Base-by-base conservation (phyloP, 2,888 invertebrate species). In the Pseudococcus viburni region DNA sequence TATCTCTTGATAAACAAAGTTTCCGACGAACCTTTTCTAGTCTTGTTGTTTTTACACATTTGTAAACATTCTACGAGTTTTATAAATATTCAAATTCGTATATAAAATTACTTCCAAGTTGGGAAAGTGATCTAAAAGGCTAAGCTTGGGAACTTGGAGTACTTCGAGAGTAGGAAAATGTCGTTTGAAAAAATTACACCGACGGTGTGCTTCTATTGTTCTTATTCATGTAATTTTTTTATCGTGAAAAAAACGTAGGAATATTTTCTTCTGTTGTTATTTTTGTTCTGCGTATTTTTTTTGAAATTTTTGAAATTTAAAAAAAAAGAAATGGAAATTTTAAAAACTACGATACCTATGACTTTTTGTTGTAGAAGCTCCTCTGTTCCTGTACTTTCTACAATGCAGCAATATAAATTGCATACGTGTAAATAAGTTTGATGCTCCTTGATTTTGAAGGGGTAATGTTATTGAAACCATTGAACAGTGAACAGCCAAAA, bases 11-110 rank as follows among this genome's bases (percentile, higher is more conserved):
- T 22, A 64, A 64, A 64, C 64, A 22, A 64, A 64, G 64, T 64
- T 64, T 64, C 64, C 64, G 22, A 64, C 19, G 64, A 22, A 19
- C 64, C 19, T 64, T 64, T 64, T 64, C 64, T 22, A 64, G 64
- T 64, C 64, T 64, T 19, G 64, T 64, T 64, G 22, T 64, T 64
- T 64, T 64, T 64, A 22, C 64, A 22, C 64, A 22, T 64, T 64
- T 22, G 22, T 64, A 64, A 64, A 64, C 22, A 64, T 64, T 64
- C 64, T 6, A 8, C 9, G 4, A 11, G 12, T 64, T 64, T 64
- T 22, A 64, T 64, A 64, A 64, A 64, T 64, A 64, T 64, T 22
- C 22, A 64, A 22, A 22, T 22, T 64, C 11, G 22, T 64, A 64
- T 55, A 55, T 55, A 64, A 22, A 19, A 64, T 3, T 22, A 64